A percentile compares a stretch with the other conserved stretches of the same genome.
These are phyloP conservation scores for Belgica antarctica DNA, from an alignment of 2,888 invertebrate genomes.

Conservation along the genomic window DNA sequence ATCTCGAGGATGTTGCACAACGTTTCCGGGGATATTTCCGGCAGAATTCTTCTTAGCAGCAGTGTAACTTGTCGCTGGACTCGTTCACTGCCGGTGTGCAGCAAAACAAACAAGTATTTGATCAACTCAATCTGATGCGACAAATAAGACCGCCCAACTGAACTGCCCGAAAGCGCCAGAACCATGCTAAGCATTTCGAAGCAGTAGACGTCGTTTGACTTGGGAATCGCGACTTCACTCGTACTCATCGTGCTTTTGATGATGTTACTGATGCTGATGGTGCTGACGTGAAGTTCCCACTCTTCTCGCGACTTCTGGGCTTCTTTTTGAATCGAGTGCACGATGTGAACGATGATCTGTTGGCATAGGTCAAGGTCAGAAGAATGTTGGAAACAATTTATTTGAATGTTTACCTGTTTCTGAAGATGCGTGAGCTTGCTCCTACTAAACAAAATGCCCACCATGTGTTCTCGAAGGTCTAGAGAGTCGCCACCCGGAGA, in stretches of 20 bases:
- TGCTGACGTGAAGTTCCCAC: slow-evolving; percentile 70
- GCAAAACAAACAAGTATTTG: slow-evolving; percentile 76
- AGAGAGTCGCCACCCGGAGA: slow-evolving; percentile 55
- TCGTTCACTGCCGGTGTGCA: slow-evolving; percentile 92
- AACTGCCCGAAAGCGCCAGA: slow-evolving; percentile 86
- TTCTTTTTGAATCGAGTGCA: slow-evolving; percentile 87
- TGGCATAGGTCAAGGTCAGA: no score
- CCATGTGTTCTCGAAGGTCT: slow-evolving; percentile 91
- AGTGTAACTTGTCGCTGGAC: slow-evolving; percentile 92
- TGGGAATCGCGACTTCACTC: slow-evolving; percentile 50
- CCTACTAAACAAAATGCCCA: slow-evolving; percentile 90
- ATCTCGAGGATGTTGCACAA: slow-evolving; percentile 76
- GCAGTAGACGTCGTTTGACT: slow-evolving; percentile 80
- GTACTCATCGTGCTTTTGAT: slow-evolving; percentile 49
- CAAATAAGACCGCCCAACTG: slow-evolving; percentile 84
- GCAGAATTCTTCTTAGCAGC: slow-evolving; percentile 79
- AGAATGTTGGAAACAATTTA: slow-evolving; percentile 46
- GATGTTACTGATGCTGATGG: slow-evolving; percentile 48
- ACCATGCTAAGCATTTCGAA: slow-evolving; percentile 96
- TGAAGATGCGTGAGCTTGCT: slow-evolving; percentile 91
- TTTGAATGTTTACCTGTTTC: slow-evolving; percentile 67
- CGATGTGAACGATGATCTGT: slow-evolving; percentile 72
- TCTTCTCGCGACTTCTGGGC: slow-evolving; percentile 82
- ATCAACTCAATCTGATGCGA: slow-evolving; percentile 85
- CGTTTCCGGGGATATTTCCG: slow-evolving; percentile 82